phyloP scores from a whole-genome alignment of 2,888 invertebrate species.

The Drosophila anceps region DNA sequence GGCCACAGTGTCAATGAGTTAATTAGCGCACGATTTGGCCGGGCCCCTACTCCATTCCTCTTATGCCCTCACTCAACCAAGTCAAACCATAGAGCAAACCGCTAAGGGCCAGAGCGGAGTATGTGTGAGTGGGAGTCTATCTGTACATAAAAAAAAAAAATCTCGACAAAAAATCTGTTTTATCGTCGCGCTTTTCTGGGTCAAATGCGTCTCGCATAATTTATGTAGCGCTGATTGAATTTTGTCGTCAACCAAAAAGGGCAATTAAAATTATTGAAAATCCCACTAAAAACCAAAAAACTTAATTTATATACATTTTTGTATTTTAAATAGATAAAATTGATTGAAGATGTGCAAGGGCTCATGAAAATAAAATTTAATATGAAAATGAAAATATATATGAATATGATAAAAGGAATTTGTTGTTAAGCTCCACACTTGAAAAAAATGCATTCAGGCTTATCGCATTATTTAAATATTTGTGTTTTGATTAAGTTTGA shows the following conservation, averaged over 20 bases:
- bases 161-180: slow-evolving; percentile 59
- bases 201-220: slow-evolving; percentile 65
- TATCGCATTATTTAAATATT: slow-evolving; percentile 25
- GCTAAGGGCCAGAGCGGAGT: slow-evolving; percentile 18
- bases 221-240: slow-evolving; percentile 74
- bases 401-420: slow-evolving; percentile 53
- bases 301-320: slow-evolving; percentile 20
- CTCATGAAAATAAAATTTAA: slow-evolving; percentile 40
- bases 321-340: slow-evolving; percentile 24
- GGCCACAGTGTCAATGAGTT: slow-evolving; percentile 80
- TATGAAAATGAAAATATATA: slow-evolving; percentile 1
- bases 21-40: slow-evolving; percentile 78
- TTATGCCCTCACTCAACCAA: slow-evolving; percentile 25
- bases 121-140: slow-evolving; percentile 33
- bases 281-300: slow-evolving; percentile 44
- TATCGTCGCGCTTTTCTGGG: slow-evolving; percentile 68
- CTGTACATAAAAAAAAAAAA: slow-evolving; percentile 11
- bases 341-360: slow-evolving; percentile 45
- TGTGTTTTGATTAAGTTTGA: slow-evolving; percentile 31
- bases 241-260: slow-evolving; percentile 65
- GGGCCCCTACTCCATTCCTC: neutral
- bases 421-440: slow-evolving; percentile 35
- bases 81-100: neutral
- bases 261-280: slow-evolving; percentile 76
- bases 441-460: slow-evolving; percentile 17